Evolutionary conservation across 2,888 invertebrate species (phyloP).

Genomic region (Epiperipatus broadwayi): DNA sequence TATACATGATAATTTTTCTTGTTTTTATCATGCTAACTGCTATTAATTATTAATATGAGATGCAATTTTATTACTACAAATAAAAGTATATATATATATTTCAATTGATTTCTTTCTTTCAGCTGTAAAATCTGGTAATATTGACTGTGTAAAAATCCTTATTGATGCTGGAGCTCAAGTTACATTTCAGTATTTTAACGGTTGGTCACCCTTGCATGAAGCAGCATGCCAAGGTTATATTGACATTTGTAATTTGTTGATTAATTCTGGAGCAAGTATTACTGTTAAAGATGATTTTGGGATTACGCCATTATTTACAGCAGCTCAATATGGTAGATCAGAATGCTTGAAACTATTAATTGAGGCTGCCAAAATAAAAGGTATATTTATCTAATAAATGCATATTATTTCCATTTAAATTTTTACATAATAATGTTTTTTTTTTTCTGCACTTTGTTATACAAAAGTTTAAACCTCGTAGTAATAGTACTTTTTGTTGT

Average conservation of each 20-base stretch:
- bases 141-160: slow-evolving; percentile 15
- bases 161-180: slow-evolving; percentile 23
- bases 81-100: too few relatives aligned
- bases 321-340: slow-evolving; percentile 24
- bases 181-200: slow-evolving; percentile 24
- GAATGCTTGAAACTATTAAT: slow-evolving; percentile 23
- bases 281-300: slow-evolving; percentile 18
- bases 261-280: slow-evolving; percentile 19
- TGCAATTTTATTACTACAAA: too few relatives aligned
- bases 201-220: slow-evolving; percentile 27
- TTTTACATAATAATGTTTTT: too few relatives aligned
- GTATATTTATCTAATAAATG: too few relatives aligned
- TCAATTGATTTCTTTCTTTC: too few relatives aligned
- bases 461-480: too few relatives aligned
- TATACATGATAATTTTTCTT: too few relatives aligned
- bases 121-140: slow-evolving; percentile 7
- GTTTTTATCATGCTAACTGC: too few relatives aligned
- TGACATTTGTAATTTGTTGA: slow-evolving; percentile 20
- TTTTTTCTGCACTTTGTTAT: too few relatives aligned
- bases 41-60: too few relatives aligned
- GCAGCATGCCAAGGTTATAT: slow-evolving; percentile 24
- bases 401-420: too few relatives aligned
- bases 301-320: slow-evolving; percentile 26
- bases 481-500: too few relatives aligned
- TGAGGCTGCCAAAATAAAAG: slow-evolving; percentile 18